Evolutionary conservation across 2,888 invertebrate genomes (phyloP).

Genomic region (Folsomia manolachei): DNA sequence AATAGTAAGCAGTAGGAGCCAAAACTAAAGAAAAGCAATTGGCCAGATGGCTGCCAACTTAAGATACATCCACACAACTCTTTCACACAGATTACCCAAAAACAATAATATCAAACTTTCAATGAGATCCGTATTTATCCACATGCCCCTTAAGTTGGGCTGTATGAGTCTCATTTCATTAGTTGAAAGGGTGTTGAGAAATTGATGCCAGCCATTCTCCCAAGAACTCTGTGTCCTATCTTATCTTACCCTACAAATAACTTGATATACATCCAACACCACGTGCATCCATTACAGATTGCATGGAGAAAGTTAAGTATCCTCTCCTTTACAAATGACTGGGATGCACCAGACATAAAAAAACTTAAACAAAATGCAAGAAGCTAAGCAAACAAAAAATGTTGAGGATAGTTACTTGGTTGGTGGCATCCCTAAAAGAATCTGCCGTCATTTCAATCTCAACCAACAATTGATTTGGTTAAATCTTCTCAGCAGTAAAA

Average conservation of each 20-base stretch:
- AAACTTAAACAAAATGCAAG: too few species aligned
- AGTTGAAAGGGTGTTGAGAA: slow-evolving; percentile 22
- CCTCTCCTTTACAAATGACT: too few species aligned
- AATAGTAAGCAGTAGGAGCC: slow-evolving; percentile 1
- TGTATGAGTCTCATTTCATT: slow-evolving; percentile 16
- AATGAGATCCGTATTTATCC: slow-evolving; percentile 19
- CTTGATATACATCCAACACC: too few species aligned
- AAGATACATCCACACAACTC: not conserved
- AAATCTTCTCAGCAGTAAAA: not conserved
- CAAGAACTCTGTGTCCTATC: not conserved
- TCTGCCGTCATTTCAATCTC: not conserved
- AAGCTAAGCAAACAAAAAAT: too few species aligned
- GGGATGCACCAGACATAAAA: too few species aligned
- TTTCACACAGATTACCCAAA: slow-evolving; percentile 23
- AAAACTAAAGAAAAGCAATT: not conserved
- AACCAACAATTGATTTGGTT: not conserved
- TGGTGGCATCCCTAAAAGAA: not conserved
- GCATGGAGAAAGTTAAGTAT: not conserved
- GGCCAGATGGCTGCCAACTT: slow-evolving; percentile 16
- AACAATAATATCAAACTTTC: slow-evolving; percentile 23
- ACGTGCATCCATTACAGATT: not conserved
- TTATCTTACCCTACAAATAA: too few species aligned
- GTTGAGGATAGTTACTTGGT: not conserved
- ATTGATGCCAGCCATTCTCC: slow-evolving; percentile 14
- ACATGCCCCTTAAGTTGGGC: slow-evolving; percentile 12